Base-by-base conservation (phyloP, 2,888 invertebrate genomes). In the Drosophila kokeensis region DNA sequence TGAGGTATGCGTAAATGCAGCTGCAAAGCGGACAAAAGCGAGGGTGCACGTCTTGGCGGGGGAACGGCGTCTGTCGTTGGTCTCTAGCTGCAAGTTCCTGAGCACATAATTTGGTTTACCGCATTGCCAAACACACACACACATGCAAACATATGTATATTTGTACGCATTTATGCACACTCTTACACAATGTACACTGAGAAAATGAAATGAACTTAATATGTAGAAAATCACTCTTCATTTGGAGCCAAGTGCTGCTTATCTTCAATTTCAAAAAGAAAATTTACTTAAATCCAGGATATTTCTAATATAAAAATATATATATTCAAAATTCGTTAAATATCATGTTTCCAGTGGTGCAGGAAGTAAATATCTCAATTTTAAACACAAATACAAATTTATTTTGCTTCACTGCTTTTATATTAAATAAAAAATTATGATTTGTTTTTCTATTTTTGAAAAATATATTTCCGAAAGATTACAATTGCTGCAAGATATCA, bases 61-160 rank as follows among this genome's bases (percentile, higher is more conserved):
- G 10, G 55, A 18, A 15, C 10, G 59, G 24, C 62, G 62, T 61
- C 59, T 77, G 42, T 57, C 50, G 30, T 18, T 42, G 77, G 67
- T 73, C 59, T 82, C 64, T 58, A 21, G 68, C 58, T 59, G 63
- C 75, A 80, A 82, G 78, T 80, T 80, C 54, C 79, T 79, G 75
- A 80, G 79, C 80, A 80, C 80, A 80, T 80, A 82, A 80, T 80
- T 80, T 79, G 76, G 82, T 79, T 80, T 82, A 82, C 80, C 80
- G 60, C 80, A 81, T 81, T 76, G 67, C 76, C 78, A 78, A 78
- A 67, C 40, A 29, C 5, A 11, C 24, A 11, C 24, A 30, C 50
- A 52, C 21, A 53, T 5, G 21, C 21, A 34, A 21, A 53, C 24
- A 53, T 10, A 34, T 24, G 18, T 24, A 15, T 52, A 21, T 32